Conservation (phyloP, 2,113 vertebrate species). For the Erythrocebus patas region DNA sequence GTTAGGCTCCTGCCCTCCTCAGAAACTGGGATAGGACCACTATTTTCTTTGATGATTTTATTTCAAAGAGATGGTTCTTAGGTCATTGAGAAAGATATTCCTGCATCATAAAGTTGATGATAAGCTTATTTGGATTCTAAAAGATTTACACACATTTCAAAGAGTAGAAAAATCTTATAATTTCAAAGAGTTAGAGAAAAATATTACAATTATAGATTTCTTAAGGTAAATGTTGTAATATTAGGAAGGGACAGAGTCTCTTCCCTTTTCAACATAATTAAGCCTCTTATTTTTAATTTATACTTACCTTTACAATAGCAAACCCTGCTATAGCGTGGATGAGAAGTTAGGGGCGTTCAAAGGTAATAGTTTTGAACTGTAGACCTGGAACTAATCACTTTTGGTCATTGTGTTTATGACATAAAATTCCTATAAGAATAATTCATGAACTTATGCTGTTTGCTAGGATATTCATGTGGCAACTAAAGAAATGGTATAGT, state of each 20-base stretch:
- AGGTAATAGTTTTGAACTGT: not conserved
- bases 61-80: not conserved
- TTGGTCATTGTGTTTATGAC: not conserved
- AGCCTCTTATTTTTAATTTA: not conserved
- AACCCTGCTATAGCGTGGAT: not conserved
- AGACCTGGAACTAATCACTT: not conserved
- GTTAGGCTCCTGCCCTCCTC: not conserved
- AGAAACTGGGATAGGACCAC: not conserved
- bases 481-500: not conserved
- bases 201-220: not conserved
- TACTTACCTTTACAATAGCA: not conserved
- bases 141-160: not conserved
- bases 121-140: not conserved
- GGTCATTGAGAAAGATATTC: not conserved
- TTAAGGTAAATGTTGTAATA: not conserved
- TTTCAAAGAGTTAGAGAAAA: not conserved
- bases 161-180: not conserved
- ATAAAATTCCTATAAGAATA: not conserved
- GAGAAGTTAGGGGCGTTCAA: not conserved
- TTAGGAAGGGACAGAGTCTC: accelerated
- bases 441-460: not conserved
- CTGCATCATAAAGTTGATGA: not conserved
- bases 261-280: not conserved
- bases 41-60: not conserved
- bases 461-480: not conserved